Evolutionary conservation across 1,140 invertebrate species (phyloP).

Genomic region (Panulirus ornatus): DNA sequence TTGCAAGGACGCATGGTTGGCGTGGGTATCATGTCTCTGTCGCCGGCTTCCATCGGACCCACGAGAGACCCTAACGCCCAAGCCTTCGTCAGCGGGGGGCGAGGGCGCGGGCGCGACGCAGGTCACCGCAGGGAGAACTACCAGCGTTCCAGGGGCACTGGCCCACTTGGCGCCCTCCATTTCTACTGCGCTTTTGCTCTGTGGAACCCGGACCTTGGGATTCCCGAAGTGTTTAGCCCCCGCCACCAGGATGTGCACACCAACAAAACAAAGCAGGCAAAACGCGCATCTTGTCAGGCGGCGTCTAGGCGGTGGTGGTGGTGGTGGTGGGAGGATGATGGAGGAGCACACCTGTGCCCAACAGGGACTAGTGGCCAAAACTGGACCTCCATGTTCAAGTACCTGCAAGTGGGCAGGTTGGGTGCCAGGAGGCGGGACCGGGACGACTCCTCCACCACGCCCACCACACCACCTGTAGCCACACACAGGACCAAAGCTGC

Average conservation of each 20-base stretch:
- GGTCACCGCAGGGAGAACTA: not conserved
- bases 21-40: not conserved
- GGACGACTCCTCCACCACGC: no score
- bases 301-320: not conserved
- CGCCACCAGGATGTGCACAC: conserved; percentile 57
- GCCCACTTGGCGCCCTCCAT: not conserved
- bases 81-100: not conserved
- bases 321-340: no score
- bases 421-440: no score
- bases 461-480: no score
- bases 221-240: conserved; percentile 51
- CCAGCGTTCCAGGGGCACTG: conserved; percentile 14
- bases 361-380: no score
- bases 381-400: no score
- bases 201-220: conserved; percentile 53
- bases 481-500: no score
- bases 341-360: no score
- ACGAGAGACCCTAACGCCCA: not conserved
- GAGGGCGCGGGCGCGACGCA: conserved; percentile 28
- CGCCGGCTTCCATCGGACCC: not conserved
- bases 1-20: not conserved
- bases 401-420: no score
- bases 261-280: conserved; percentile 36
- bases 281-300: conserved; percentile 33
- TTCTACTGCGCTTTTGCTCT: conserved; percentile 22